Conservation (phyloP, 2,797 vertebrate genomes). For the Gambelia wislizenii region DNA sequence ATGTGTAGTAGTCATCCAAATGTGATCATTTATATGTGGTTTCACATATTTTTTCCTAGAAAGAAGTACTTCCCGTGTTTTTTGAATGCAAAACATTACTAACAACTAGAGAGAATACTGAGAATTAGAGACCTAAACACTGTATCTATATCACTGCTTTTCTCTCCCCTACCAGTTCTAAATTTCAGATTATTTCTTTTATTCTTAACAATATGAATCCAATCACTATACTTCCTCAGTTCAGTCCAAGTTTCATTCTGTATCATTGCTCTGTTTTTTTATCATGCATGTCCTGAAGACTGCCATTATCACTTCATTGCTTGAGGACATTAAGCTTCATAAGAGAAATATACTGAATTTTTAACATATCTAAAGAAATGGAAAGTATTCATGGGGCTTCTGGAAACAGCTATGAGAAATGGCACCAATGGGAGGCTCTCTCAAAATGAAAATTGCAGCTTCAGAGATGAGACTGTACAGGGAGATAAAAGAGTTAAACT, state of each 20-base stretch:
- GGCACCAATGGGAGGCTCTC: not conserved
- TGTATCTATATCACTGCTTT: too few species aligned
- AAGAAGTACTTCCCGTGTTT: not conserved
- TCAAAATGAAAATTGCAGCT: not conserved
- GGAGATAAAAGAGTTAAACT: not conserved
- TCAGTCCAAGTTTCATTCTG: not conserved
- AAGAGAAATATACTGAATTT: not conserved
- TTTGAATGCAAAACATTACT: not conserved
- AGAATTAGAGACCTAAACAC: not conserved
- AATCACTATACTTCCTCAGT: not conserved
- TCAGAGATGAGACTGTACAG: not conserved
- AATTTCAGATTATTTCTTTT: not conserved
- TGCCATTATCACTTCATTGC: not conserved
- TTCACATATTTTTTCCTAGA: too few species aligned
- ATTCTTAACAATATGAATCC: not conserved
- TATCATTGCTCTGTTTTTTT: not conserved
- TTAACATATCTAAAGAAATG: not conserved
- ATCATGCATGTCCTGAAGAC: not conserved
- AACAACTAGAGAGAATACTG: not conserved
- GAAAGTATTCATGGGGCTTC: not conserved
- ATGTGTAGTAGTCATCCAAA: not conserved
- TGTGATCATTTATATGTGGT: not conserved
- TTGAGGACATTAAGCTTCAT: not conserved
- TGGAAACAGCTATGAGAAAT: not conserved
- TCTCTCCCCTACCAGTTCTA: not conserved